These are phyloP conservation scores for Ambastaia sidthimunki DNA, from an alignment of 2,797 vertebrate species.

Conservation along the genomic window DNA sequence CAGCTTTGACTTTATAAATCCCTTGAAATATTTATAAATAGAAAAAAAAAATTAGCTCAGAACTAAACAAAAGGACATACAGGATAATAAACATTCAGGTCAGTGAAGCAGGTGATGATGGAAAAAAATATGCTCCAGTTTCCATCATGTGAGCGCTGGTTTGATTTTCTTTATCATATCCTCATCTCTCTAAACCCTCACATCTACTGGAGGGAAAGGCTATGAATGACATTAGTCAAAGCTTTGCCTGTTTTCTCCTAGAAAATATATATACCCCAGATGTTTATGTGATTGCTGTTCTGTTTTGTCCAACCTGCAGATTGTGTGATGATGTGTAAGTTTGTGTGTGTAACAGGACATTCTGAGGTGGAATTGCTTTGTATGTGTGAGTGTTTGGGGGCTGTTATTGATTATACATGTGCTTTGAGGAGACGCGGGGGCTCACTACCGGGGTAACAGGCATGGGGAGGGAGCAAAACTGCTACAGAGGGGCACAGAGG, in stretches of 20 bases:
- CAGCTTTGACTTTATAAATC: no score
- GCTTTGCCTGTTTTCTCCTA: constrained; percentile 35
- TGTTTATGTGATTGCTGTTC: constrained; percentile 29
- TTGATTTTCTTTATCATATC: constrained; percentile 31
- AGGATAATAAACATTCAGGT: constrained; percentile 5
- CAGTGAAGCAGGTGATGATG: constrained; percentile 22
- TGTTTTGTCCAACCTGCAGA: constrained; percentile 22
- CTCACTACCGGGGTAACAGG: constrained; percentile 52
- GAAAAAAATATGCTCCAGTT: constrained; percentile 26
- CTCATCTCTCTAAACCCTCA: constrained; percentile 48
- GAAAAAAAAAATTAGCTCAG: constrained; percentile 11
- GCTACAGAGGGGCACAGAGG: constrained; percentile 49
- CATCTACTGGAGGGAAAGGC: constrained; percentile 34
- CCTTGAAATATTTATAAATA: not conserved
- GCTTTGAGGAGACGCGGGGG: constrained; percentile 47
- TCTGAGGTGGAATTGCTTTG: constrained; percentile 52
- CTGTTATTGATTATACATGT: constrained; percentile 60
- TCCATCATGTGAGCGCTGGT: constrained; percentile 30
- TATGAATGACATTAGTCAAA: constrained; percentile 55
- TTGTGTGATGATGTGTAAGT: constrained; percentile 39
- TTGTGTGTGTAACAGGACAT: constrained; percentile 39
- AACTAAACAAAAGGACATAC: constrained; percentile 28
- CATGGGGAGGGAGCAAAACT: constrained; percentile 34
- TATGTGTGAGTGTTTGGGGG: constrained; percentile 25
- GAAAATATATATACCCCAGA: constrained; percentile 20